Base-by-base conservation (phyloP, 2,797 vertebrate species). In the Chlorospingus semifuscus region DNA sequence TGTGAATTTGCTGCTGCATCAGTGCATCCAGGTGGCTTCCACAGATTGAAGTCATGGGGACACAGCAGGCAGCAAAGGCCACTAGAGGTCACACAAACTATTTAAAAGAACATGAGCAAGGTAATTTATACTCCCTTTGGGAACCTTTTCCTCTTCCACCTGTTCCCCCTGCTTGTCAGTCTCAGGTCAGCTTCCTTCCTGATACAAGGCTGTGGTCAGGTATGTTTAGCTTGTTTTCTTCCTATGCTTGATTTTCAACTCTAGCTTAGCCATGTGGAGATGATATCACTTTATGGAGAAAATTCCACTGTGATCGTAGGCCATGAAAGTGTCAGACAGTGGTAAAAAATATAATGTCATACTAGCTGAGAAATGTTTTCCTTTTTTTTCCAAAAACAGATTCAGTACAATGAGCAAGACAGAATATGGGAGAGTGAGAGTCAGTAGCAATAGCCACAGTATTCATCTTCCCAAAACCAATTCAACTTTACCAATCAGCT, bases 391-490 rank as follows among this genome's bases (percentile, higher is more conserved):
- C 42, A 65, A 70, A 46, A 50, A 41, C 0, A 3, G 61, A 78
- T 36, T 76, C 63, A 57, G 63, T 46, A 86, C 94, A 94, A 89
- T 72, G 65, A 90, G 20, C 41, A 93, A 89, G 71, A 81, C 39
- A 85, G 52, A 46, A 5, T 22, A 85, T 36, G 55, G 37, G 34
- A 66, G 21, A 87, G 17, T 1, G 6, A 85, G 60, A 87, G 15
- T 3, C 11, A 63, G 12, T 61, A 80, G 60, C 46, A 89, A 21
- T 63, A 96, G 59, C n/a, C 72, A 55, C 34, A 44, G 39, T 65
- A 85, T 88, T 95, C 83, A 79, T 93, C 93, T 97, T 86, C 59
- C 64, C 66, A 52, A 97, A 96, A 89, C n/a, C 12, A 32, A 74
- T 87, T 69, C 21, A 91, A 46, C 7, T 65, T 65, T n/a, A 32